Base-by-base conservation (phyloP, 2,113 vertebrate genomes). In the Calcarius ornatus region DNA sequence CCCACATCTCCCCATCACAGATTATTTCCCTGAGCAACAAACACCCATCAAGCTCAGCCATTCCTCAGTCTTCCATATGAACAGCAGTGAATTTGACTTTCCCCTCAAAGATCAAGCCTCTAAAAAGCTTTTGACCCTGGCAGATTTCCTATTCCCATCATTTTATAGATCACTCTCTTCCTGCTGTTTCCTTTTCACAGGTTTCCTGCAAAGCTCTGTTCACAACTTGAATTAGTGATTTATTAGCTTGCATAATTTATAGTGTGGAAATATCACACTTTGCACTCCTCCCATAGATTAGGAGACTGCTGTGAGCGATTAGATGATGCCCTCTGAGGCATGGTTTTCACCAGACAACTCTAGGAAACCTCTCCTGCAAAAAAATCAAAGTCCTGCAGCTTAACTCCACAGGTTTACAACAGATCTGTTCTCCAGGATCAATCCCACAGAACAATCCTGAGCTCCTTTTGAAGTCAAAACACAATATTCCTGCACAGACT, bases 1-100 rank as follows among this genome's bases (percentile, higher is more conserved):
- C 51, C 3, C 0, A 0, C 54, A 51, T 28, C 63, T 71, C 50
- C 16, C 48, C 64, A 72, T 45, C 50, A 38, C 24, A 10, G 20
- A 30, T 10, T 30, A 54, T n/a, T 57, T 83, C 48, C 37, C 56
- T 78, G 69, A 77, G 33, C 50, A 88, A 43, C 51, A 59, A 50
- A 25, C 31, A 73, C 19, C 23, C 24, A 63, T 21, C 63, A 60
- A 47, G 82, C 38, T 37, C 68, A 28, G 30, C 37, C 8, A 1
- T 27, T 86, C 43, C 51, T 69, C 37, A 65, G 30, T 42, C 54
- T 69, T 65, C 63, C 54, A 4, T 5, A 33, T 2, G 25, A 81
- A 40, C 15, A 77, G 24, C 50, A 31, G 17, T 7, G 20, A 91
- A 50, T 73, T 43, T 30, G 0, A 37, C 63, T 59, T 59, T 47